Conservation (phyloP, 1,140 invertebrate species). For the Agrypnia vestita region DNA sequence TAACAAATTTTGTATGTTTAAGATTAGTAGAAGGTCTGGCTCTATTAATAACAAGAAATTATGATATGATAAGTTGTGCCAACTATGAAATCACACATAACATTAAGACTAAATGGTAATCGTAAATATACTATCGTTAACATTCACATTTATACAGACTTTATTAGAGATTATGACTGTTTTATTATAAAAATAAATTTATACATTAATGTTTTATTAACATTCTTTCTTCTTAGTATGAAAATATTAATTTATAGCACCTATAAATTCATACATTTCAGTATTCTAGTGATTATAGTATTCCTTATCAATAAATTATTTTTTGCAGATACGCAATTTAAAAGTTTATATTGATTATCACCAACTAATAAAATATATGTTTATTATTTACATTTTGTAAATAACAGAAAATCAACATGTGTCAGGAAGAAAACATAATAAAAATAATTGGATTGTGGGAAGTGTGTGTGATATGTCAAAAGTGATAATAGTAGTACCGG, state of each 20-base stretch:
- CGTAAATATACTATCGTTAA: slow-evolving; percentile 16
- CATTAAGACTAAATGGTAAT: slow-evolving; percentile 17
- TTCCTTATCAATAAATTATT: background rate
- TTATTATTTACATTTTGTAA: too few relatives aligned
- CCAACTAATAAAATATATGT: background rate
- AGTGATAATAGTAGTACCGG: too few relatives aligned
- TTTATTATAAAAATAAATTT: slow-evolving; percentile 37
- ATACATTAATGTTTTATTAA: slow-evolving; percentile 4
- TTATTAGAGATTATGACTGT: slow-evolving; percentile 42
- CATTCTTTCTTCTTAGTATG: background rate
- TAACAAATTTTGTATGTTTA: background rate
- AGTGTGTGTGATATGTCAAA: too few relatives aligned
- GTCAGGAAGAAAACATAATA: too few relatives aligned
- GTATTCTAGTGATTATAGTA: background rate
- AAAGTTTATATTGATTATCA: background rate
- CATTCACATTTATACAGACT: slow-evolving; percentile 33
- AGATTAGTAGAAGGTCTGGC: background rate
- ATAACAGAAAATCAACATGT: too few relatives aligned
- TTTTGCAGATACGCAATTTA: too few relatives aligned
- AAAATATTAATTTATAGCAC: slow-evolving; percentile 22
- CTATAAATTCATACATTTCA: slow-evolving; percentile 18
- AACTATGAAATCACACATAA: background rate
- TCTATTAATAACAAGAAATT: background rate
- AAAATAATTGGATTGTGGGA: too few relatives aligned
- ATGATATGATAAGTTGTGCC: background rate